A percentile compares a stretch with the other conserved stretches of the same genome.
Conservation (phyloP, 1,140 invertebrate genomes). For the Campoletis sonorensis region DNA sequence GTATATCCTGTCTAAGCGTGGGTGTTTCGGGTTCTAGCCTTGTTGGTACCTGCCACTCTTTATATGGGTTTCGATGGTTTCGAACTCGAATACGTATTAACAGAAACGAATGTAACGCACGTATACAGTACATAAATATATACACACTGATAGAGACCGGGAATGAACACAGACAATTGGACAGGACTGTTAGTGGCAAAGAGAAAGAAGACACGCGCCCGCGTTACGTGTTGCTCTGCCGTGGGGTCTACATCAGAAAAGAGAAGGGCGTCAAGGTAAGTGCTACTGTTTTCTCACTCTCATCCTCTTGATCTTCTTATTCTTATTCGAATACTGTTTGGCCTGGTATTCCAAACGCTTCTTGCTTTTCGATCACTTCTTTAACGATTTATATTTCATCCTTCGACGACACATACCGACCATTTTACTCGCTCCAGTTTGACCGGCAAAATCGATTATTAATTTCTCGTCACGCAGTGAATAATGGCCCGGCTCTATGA, state of each 20-base stretch:
- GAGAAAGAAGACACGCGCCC: constrained; percentile 30
- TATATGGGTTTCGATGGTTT: constrained; percentile 57
- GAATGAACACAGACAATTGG: background rate
- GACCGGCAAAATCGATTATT: constrained; percentile 32
- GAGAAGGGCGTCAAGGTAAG: constrained; percentile 28
- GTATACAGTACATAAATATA: background rate
- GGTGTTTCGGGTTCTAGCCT: constrained; percentile 48
- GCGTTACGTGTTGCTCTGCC: constrained; percentile 34
- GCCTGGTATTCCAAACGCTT: background rate
- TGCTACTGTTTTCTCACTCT: constrained; percentile 40
- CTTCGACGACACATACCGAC: background rate
- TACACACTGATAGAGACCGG: background rate
- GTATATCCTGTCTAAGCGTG: constrained; percentile 29
- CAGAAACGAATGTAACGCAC: background rate
- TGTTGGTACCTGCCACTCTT: constrained; percentile 55
- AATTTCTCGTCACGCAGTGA: constrained; percentile 32
- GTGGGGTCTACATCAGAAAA: constrained; percentile 32
- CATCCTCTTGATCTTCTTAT: constrained; percentile 36
- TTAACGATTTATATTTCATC: constrained; percentile 15
- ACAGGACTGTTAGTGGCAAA: constrained; percentile 50
- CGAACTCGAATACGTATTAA: constrained; percentile 36
- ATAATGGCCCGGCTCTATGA: constrained; percentile 12
- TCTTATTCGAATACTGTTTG: background rate
- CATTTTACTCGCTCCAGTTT: background rate
- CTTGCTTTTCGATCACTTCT: constrained; percentile 10